phyloP scores from a whole-genome alignment of 2,113 vertebrate genomes.

The Cricetomys ansorgei region DNA sequence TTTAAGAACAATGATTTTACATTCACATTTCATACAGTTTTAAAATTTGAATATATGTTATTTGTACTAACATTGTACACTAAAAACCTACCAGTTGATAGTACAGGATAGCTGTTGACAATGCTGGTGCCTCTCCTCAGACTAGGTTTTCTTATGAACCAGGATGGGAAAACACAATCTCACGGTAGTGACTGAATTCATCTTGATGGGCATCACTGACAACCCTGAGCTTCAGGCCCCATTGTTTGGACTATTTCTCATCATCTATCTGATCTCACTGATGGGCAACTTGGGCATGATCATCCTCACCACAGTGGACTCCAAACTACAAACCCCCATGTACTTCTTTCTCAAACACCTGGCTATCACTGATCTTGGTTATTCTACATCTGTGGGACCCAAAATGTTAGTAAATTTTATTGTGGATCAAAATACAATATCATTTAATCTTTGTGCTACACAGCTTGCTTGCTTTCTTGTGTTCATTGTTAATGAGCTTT shows the following conservation, averaged over 20 bases:
- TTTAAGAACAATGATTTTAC: neutral
- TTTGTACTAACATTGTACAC: neutral
- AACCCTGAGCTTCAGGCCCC: neutral
- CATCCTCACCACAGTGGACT: conserved; percentile 32
- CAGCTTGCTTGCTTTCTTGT: conserved; percentile 33
- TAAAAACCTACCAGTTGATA: fast-evolving
- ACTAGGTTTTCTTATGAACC: neutral
- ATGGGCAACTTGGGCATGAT: conserved; percentile 59
- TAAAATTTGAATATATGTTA: neutral
- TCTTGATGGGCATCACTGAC: conserved; percentile 4
- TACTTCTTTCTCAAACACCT: conserved; percentile 70
- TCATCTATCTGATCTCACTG: conserved; percentile 57
- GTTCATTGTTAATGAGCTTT: conserved; percentile 60
- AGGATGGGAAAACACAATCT: neutral
- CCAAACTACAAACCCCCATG: conserved; percentile 61
- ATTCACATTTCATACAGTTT: neutral
- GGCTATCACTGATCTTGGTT: conserved; percentile 59
- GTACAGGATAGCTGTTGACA: neutral
- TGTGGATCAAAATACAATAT: conserved; percentile 28
- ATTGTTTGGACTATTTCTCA: conserved; percentile 30
- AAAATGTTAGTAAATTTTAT: conserved; percentile 73
- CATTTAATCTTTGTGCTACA: conserved; percentile 32
- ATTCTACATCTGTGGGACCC: conserved; percentile 56
- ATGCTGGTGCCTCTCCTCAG: neutral
- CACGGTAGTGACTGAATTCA: conserved; percentile 14